These are phyloP conservation scores for Fabriciana adippe DNA, from an alignment of 2,888 invertebrate species.

Conservation along the genomic window DNA sequence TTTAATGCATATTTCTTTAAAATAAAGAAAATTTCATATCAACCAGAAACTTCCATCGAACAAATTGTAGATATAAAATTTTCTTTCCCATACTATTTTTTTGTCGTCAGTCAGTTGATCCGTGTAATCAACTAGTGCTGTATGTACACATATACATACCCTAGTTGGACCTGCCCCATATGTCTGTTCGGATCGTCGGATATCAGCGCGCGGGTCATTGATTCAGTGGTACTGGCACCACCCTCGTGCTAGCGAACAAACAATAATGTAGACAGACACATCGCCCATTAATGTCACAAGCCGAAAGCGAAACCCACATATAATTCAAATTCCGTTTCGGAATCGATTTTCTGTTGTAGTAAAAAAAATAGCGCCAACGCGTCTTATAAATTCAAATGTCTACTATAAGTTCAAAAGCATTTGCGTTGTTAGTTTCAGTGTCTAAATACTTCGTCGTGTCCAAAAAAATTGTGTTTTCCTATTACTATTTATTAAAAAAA, in stretches of 20 bases:
- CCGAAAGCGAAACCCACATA: slow-evolving; percentile 48
- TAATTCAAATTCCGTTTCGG: slow-evolving; percentile 47
- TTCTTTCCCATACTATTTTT: slow-evolving; percentile 8
- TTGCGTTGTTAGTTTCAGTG: slow-evolving; percentile 68
- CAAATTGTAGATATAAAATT: background rate
- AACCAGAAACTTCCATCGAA: background rate
- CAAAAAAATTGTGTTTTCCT: slow-evolving; percentile 47
- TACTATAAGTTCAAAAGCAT: slow-evolving; percentile 57
- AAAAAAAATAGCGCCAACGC: slow-evolving; percentile 79
- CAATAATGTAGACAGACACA: slow-evolving; percentile 76
- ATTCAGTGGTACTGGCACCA: slow-evolving; percentile 95
- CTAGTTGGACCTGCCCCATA: slow-evolving; percentile 96
- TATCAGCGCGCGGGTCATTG: slow-evolving; percentile 97
- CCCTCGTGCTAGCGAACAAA: slow-evolving; percentile 93
- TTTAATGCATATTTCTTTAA: background rate
- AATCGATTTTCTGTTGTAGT: slow-evolving; percentile 75
- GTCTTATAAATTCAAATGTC: slow-evolving; percentile 49
- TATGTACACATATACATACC: slow-evolving; percentile 89
- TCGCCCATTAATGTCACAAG: slow-evolving; percentile 65
- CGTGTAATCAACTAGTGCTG: slow-evolving; percentile 62
- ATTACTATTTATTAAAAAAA: slow-evolving; percentile 23
- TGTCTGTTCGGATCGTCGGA: slow-evolving; percentile 95
- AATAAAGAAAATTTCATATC: background rate
- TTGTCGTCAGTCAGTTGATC: slow-evolving; percentile 40
- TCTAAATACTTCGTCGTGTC: slow-evolving; percentile 49